Percentiles rank a stretch among this genome's conserved stretches.
Evolutionary conservation across 2,888 invertebrate species (phyloP).

Genomic region (Agrochola litura): DNA sequence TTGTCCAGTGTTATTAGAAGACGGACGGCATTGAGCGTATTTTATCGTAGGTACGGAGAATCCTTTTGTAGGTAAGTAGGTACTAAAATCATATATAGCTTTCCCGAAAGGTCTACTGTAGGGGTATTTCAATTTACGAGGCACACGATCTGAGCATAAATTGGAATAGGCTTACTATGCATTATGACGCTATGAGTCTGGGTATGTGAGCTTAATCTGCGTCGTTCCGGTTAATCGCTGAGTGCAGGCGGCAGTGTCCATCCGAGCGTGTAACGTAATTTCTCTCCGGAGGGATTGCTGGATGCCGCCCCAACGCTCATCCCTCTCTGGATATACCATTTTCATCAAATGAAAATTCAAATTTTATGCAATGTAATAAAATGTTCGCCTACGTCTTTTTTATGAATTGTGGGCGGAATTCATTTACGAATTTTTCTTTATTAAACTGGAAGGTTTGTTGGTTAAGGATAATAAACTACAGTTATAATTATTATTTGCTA

Average conservation of each 20-base stretch:
- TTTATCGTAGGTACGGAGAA: constrained; percentile 8
- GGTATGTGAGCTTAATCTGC: constrained; percentile 49
- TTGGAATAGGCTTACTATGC: constrained; percentile 45
- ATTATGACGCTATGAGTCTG: constrained; percentile 39
- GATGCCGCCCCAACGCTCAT: constrained; percentile 38
- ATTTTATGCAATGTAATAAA: constrained; percentile 46
- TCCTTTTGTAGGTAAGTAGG: background rate
- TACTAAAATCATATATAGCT: constrained; percentile 17
- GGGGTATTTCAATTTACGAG: constrained; percentile 35
- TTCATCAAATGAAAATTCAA: constrained; percentile 52
- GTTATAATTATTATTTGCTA: constrained; percentile 9
- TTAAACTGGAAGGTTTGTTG: background rate
- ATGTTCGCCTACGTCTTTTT: background rate
- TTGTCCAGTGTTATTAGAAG: constrained; percentile 15
- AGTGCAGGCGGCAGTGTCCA: constrained; percentile 61
- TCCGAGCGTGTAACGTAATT: constrained; percentile 66
- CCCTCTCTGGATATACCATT: constrained; percentile 27
- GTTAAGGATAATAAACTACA: constrained; percentile 4
- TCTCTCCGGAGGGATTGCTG: constrained; percentile 56
- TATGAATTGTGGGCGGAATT: background rate
- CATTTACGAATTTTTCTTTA: constrained; percentile 6
- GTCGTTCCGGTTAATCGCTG: constrained; percentile 59
- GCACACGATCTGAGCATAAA: constrained; percentile 40
- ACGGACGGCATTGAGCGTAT: constrained; percentile 2
- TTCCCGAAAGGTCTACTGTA: constrained; percentile 5